phyloP scores from a whole-genome alignment of 2,113 vertebrate genomes.

The Addax nasomaculatus region DNA sequence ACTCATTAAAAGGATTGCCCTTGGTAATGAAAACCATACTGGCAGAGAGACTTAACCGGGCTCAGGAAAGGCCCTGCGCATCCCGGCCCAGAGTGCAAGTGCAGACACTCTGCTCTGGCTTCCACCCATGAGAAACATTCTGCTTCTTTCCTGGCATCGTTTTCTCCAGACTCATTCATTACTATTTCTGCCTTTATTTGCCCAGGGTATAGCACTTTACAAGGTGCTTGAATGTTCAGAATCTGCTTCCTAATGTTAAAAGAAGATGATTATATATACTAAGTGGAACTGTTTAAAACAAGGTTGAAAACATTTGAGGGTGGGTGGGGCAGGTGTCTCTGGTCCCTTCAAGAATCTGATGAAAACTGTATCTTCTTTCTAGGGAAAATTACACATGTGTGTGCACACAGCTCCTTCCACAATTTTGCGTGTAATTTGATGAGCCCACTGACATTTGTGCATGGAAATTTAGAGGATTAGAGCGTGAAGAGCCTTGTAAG shows the following conservation, averaged over 20 bases:
- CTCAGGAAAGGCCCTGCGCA: conserved; percentile 47
- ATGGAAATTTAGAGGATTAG: background rate
- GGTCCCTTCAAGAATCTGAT: background rate
- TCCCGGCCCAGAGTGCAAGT: conserved; percentile 56
- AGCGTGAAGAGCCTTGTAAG: background rate
- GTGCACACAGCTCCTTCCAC: background rate
- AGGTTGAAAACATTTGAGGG: background rate
- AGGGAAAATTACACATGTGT: background rate
- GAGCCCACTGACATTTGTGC: background rate
- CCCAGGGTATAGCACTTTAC: background rate
- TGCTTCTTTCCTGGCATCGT: background rate
- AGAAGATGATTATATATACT: background rate
- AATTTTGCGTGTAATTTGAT: background rate
- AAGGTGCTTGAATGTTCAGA: background rate
- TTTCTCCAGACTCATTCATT: background rate
- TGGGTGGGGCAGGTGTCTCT: background rate
- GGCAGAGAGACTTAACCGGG: conserved; percentile 61
- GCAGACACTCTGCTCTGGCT: conserved; percentile 62
- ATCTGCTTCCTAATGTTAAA: background rate
- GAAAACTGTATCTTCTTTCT: background rate
- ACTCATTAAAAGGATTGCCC: conserved; percentile 73
- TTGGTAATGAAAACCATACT: conserved; percentile 71
- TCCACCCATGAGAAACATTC: background rate
- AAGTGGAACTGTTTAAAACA: background rate
- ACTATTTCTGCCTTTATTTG: background rate